Conservation (phyloP, 2,888 invertebrate genomes). For the Diaprepes abbreviatus region DNA sequence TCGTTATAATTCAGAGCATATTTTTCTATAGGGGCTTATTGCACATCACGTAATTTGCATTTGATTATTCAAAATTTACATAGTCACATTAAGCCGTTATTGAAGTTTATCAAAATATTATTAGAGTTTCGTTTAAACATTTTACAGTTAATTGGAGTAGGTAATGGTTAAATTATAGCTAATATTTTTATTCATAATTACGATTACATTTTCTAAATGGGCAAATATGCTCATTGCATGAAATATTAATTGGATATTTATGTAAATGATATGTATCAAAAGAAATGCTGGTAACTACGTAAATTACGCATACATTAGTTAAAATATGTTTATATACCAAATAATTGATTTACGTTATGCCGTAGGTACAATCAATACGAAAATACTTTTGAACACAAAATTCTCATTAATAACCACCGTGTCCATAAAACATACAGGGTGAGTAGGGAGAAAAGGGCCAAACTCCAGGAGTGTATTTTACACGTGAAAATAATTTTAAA, state of each 20-base stretch:
- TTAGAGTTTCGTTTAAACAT: constrained; percentile 29
- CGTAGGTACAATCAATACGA: too few species aligned
- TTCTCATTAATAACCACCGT: too few species aligned
- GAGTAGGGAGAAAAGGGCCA: too few species aligned
- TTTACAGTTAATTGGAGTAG: constrained; percentile 20
- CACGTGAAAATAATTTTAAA: too few species aligned
- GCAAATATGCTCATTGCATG: constrained; percentile 5
- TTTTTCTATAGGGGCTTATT: not conserved
- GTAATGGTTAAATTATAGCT: constrained; percentile 8
- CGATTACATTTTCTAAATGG: constrained; percentile 11
- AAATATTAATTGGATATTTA: not conserved
- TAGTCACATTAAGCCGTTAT: constrained; percentile 22
- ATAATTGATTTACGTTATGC: too few species aligned
- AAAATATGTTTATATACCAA: too few species aligned
- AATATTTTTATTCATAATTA: constrained; percentile 14
- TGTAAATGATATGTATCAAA: constrained; percentile 1
- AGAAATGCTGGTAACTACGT: not conserved
- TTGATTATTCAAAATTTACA: constrained; percentile 28
- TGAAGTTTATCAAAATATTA: constrained; percentile 39
- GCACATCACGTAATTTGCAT: constrained; percentile 25
- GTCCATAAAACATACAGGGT: too few species aligned
- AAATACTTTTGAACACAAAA: too few species aligned
- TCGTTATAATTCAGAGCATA: not conserved
- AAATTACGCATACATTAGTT: not conserved
- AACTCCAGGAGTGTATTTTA: too few species aligned